These are phyloP conservation scores for Malurus elegans DNA, from an alignment of 2,113 vertebrate genomes.

Conservation along the genomic window DNA sequence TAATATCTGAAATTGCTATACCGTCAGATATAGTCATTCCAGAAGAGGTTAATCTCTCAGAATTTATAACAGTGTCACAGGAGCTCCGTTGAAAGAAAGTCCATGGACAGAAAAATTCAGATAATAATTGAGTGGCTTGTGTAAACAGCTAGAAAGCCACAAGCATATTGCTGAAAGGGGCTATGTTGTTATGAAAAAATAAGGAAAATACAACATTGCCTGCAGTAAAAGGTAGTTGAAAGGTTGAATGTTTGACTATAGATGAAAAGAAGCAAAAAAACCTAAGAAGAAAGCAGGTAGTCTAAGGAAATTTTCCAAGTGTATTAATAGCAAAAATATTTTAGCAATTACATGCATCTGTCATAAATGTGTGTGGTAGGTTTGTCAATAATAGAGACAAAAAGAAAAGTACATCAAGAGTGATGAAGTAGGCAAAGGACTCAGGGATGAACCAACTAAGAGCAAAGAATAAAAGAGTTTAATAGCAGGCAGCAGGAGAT, in stretches of 20 bases:
- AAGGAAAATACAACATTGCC: neutral
- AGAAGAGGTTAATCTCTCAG: neutral
- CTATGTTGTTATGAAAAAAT: neutral
- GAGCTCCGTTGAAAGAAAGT: neutral
- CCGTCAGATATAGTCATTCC: neutral
- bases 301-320: neutral
- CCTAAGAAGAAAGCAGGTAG: neutral
- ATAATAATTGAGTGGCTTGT: neutral
- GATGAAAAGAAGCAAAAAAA: neutral
- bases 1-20: neutral
- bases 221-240: neutral
- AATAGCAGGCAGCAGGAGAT: neutral
- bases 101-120: neutral
- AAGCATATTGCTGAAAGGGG: neutral
- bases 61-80: neutral
- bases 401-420: neutral
- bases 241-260: neutral
- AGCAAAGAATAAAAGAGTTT: neutral
- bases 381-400: neutral
- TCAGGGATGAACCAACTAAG: neutral
- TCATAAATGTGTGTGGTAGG: neutral
- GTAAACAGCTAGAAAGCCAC: neutral
- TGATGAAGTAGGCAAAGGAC: neutral
- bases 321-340: neutral
- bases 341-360: neutral